phyloP scores from a whole-genome alignment of 2,797 vertebrate species.

The Sibirionetta formosa region DNA sequence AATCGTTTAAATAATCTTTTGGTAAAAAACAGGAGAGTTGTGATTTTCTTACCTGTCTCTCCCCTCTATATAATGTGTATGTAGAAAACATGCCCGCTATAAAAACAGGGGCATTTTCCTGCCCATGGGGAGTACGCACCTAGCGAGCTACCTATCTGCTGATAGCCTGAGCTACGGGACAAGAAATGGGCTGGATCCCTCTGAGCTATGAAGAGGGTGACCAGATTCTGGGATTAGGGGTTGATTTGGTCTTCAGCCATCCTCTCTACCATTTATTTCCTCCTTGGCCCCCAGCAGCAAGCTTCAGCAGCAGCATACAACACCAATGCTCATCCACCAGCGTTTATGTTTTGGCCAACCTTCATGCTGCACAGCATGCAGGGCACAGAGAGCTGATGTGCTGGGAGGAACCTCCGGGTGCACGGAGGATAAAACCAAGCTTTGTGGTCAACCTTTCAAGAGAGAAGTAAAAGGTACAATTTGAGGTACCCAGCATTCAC shows the following conservation, averaged over 20 bases:
- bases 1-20: background rate
- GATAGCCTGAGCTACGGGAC: background rate
- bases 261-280: background rate
- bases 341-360: background rate
- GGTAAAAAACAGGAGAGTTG: constrained; percentile 4
- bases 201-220: background rate
- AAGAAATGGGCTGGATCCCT: background rate
- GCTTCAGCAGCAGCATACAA: background rate
- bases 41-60: background rate
- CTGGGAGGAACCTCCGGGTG: background rate
- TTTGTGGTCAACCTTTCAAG: background rate
- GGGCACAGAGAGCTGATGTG: background rate
- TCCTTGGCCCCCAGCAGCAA: background rate
- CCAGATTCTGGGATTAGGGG: fast-evolving
- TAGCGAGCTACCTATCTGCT: background rate
- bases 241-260: background rate
- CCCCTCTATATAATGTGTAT: background rate
- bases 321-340: background rate
- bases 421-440: background rate
- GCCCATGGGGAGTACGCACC: background rate
- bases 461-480: background rate
- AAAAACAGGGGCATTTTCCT: background rate
- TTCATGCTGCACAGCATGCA: background rate
- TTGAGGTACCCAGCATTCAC: background rate
- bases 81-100: background rate